Evolutionary conservation across 1,140 invertebrate species (phyloP).

Genomic region (Ditylenchus dipsaci): DNA sequence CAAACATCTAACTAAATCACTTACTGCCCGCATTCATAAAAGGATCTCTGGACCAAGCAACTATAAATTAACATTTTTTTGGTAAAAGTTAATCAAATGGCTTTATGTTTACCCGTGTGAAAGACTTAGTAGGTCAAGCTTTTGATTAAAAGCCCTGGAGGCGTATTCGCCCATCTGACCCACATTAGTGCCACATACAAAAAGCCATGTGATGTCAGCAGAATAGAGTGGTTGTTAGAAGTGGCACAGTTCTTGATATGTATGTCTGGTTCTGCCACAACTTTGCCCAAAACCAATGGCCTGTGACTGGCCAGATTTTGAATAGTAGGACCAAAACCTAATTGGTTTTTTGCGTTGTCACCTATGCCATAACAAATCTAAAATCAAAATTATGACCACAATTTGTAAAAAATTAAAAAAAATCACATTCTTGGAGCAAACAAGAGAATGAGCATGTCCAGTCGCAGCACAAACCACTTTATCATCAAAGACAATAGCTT

Average conservation of each 20-base stretch:
- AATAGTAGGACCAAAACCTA: background rate
- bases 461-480: background rate
- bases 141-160: background rate
- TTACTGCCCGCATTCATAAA: background rate
- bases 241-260: background rate
- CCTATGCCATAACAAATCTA: background rate
- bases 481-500: background rate
- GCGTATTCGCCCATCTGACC: slow-evolving; percentile 1
- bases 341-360: background rate
- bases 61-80: background rate
- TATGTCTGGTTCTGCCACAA: background rate
- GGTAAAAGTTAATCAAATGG: background rate
- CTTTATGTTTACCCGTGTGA: background rate
- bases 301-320: background rate
- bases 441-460: background rate
- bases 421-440: background rate
- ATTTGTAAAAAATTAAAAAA: background rate
- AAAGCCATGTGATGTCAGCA: background rate
- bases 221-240: background rate
- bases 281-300: background rate
- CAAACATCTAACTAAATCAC: background rate
- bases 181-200: background rate
- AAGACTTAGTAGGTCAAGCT: background rate
- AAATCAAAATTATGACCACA: background rate
- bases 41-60: background rate